Evolutionary conservation across 1,140 invertebrate genomes (phyloP).

Genomic region (Archivesica marissinica): DNA sequence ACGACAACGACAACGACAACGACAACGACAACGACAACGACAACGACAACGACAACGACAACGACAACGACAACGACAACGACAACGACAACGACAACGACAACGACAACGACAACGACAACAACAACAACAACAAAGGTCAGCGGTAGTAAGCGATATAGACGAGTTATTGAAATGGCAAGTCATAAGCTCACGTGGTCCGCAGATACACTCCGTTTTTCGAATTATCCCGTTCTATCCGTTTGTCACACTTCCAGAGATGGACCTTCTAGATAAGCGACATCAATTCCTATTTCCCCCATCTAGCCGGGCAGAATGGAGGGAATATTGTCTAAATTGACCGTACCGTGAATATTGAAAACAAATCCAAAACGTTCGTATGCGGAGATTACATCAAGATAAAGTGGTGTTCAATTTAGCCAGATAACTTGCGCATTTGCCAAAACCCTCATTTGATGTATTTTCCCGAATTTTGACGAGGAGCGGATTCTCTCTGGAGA

Average conservation of each 20-base stretch:
- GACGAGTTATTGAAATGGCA: slow-evolving; percentile 62
- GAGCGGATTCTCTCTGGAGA: slow-evolving; percentile 61
- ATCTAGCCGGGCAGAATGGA: background rate
- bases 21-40: no score
- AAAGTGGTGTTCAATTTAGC: slow-evolving; percentile 59
- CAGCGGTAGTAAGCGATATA: background rate
- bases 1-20: no score
- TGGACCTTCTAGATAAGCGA: slow-evolving; percentile 28
- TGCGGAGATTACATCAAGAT: slow-evolving; percentile 60
- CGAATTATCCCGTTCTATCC: slow-evolving; percentile 52
- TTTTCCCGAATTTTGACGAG: slow-evolving; percentile 57
- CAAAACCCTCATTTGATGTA: slow-evolving; percentile 62
- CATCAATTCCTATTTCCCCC: slow-evolving; percentile 62
- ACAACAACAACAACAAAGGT: background rate
- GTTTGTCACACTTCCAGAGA: slow-evolving; percentile 58
- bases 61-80: no score
- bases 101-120: no score
- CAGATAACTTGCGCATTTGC: slow-evolving; percentile 66
- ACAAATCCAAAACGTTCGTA: slow-evolving; percentile 56
- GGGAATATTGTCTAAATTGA: slow-evolving; percentile 38
- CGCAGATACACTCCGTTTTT: slow-evolving; percentile 28
- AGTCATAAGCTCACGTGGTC: slow-evolving; percentile 46
- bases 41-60: no score
- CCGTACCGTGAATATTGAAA: slow-evolving; percentile 60
- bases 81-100: no score